Evolutionary conservation across 2,888 invertebrate species (phyloP).

Genomic region (Plebejus melissa): DNA sequence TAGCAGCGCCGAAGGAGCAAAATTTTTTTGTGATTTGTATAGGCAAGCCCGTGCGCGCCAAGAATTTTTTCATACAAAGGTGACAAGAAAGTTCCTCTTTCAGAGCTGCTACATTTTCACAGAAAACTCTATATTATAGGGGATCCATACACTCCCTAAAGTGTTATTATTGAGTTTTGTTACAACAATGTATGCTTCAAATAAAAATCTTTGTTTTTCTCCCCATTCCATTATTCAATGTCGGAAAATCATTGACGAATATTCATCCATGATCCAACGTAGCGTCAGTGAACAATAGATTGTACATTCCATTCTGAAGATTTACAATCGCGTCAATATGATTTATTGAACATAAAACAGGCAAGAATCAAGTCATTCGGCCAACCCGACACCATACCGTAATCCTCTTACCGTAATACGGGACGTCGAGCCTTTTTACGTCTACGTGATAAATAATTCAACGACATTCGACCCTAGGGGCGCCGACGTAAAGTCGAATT

Average conservation of each 20-base stretch:
- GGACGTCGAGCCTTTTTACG: conserved; percentile 34
- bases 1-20: too few relatives aligned
- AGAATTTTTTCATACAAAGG: too few relatives aligned
- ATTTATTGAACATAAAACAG: conserved; percentile 28
- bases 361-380: conserved; percentile 35
- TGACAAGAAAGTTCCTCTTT: too few relatives aligned
- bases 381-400: conserved; percentile 36
- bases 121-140: too few relatives aligned
- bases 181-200: too few relatives aligned
- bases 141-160: too few relatives aligned
- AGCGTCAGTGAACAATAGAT: not conserved
- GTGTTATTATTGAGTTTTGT: too few relatives aligned
- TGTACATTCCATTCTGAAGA: conserved; percentile 16
- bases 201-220: too few relatives aligned
- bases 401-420: conserved; percentile 38
- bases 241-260: not conserved
- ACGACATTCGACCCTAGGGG: conserved; percentile 31
- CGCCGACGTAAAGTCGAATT: conserved; percentile 28
- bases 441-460: conserved; percentile 26
- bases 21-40: too few relatives aligned
- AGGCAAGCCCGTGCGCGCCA: too few relatives aligned
- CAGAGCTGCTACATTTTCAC: too few relatives aligned
- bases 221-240: not conserved
- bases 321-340: conserved; percentile 29
- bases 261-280: not conserved